Base-by-base conservation (phyloP, 2,113 vertebrate genomes). In the Cryptotis parvus region DNA sequence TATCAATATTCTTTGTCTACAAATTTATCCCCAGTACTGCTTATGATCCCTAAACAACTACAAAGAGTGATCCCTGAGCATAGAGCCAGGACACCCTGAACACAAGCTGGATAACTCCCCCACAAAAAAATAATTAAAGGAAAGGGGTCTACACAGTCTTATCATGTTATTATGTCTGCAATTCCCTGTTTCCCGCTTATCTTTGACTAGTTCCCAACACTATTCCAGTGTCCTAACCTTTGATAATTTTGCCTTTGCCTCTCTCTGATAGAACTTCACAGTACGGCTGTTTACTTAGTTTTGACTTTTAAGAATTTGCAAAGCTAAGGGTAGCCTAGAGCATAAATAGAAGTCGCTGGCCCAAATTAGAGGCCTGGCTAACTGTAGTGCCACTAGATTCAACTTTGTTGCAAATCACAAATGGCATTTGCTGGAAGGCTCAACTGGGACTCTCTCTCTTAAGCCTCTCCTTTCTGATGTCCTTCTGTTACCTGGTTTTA, bases 1-100 rank as follows among this genome's bases (percentile, higher is more conserved):
- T 26, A 93, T 69, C 9, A 61, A 33, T 69, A 69, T 27, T 61
- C 43, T 88, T 92, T 65, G 61, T 26, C 35, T 90, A 37, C 37
- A 83, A 77, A 70, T 52, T 35, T 4, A 37, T 33, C 43, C 35
- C 6, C 52, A 8, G 58, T 2, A 61, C 18, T 4, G 8, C n/a
- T n/a, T n/a, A n/a, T n/a, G n/a, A n/a, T n/a, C n/a, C n/a, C n/a
- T n/a, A n/a, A n/a, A n/a, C n/a, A n/a, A n/a, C n/a, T n/a, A n/a
- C n/a, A n/a, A n/a, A 20, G 26, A 61, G 26, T 49, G 45, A 49
- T 49, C 45, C 45, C 45, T 10, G 9, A 49, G 45, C 45, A 49
- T 9, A 49, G 9, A 49, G 45, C 9, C 45, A 49, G 45, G 45
- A 49, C 10, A 14, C 9, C 45, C 45, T 49, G 5, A 14, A 14